Conservation (phyloP, 30 jellyfish, hydroid and myxozoan genomes). For the Mastigias papua region DNA sequence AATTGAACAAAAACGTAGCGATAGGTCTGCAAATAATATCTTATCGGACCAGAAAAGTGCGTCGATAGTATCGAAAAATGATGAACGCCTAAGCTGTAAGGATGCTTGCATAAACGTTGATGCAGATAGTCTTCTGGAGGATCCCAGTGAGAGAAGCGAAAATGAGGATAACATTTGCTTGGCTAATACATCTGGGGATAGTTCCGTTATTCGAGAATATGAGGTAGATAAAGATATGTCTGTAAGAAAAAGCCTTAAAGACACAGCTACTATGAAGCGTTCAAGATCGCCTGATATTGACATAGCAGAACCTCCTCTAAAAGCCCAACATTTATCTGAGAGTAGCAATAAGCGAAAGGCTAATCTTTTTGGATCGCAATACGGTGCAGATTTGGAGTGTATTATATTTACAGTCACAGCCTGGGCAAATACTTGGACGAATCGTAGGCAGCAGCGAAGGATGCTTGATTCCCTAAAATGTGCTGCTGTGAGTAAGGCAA, state of each 20-base stretch:
- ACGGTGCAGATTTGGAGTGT: neutral
- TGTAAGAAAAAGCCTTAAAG: neutral
- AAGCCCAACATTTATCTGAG: neutral
- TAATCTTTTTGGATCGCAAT: neutral
- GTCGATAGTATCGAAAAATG: no score
- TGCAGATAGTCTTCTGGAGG: neutral
- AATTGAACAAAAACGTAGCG: neutral
- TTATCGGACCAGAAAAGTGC: neutral
- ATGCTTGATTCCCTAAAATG: neutral
- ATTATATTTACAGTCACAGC: slow-evolving; percentile 64
- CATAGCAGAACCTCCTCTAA: neutral
- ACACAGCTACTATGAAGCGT: neutral
- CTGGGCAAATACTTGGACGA: slow-evolving; percentile 88
- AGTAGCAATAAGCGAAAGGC: neutral
- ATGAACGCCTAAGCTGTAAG: no score
- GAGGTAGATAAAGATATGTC: neutral
- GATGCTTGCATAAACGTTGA: neutral
- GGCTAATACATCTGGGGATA: neutral
- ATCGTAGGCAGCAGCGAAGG: slow-evolving; percentile 83
- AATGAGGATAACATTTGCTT: neutral
- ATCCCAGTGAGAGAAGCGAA: neutral
- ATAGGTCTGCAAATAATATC: neutral
- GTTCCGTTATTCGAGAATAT: neutral
- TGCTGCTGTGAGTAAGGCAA: neutral
- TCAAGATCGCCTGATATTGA: neutral